phyloP scores from a whole-genome alignment of 2,888 invertebrate genomes.

The Caradrina clavipalpis region DNA sequence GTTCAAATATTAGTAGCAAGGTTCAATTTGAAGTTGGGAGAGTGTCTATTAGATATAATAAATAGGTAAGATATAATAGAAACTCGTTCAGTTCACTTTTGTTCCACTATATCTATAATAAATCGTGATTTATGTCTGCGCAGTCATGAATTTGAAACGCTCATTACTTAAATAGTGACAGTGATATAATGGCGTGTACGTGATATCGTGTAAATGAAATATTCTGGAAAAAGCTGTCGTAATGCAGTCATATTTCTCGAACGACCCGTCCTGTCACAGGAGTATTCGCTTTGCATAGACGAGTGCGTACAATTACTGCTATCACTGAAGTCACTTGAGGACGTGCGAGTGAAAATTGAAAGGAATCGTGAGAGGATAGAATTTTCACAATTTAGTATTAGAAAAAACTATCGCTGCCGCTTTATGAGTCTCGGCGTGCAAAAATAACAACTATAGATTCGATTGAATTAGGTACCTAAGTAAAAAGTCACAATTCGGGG shows the following conservation, averaged over 20 bases:
- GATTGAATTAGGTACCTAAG: too few relatives aligned
- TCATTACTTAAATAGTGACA: constrained; percentile 30
- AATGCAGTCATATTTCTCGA: constrained; percentile 19
- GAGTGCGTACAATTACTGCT: background rate
- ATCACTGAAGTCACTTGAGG: background rate
- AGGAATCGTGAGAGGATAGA: too few relatives aligned
- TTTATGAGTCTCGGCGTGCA: too few relatives aligned
- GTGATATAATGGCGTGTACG: constrained; percentile 43
- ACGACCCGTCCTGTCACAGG: constrained; percentile 3
- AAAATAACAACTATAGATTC: too few relatives aligned
- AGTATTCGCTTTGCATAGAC: constrained; percentile 1
- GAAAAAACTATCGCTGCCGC: too few relatives aligned
- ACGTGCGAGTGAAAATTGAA: background rate
- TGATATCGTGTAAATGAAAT: constrained; percentile 36
- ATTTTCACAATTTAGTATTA: too few relatives aligned
- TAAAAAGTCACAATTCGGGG: too few relatives aligned
- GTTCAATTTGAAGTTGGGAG: constrained; percentile 47
- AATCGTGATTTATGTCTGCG: constrained; percentile 37
- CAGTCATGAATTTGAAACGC: constrained; percentile 37
- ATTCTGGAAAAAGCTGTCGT: constrained; percentile 32
- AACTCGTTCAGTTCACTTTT: constrained; percentile 14
- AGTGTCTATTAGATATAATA: constrained; percentile 25
- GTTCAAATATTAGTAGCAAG: constrained; percentile 55
- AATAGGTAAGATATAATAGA: constrained; percentile 19
- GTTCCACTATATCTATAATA: constrained; percentile 6